phyloP scores from a whole-genome alignment of 2,113 vertebrate species.

The Nycticryphes semicollaris region DNA sequence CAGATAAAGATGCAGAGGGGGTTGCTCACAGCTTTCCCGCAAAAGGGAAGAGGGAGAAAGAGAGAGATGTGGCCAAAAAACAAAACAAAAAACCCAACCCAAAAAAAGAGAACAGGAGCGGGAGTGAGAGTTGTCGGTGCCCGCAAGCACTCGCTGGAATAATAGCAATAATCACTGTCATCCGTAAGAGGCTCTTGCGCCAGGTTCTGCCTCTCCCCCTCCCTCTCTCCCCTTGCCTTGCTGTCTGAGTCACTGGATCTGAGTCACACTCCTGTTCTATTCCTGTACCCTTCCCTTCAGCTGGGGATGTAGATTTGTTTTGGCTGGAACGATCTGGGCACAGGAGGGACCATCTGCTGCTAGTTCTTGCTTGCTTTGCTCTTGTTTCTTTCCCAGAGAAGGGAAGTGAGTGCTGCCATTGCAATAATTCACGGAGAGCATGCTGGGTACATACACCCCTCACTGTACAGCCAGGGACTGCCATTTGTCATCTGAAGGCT shows the following conservation, averaged over 20 bases:
- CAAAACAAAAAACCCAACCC: neutral
- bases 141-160: conserved; percentile 40
- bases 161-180: conserved; percentile 65
- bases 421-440: conserved; percentile 47
- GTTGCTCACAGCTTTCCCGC: neutral
- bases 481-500: conserved; percentile 56
- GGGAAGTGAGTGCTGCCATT: conserved; percentile 50
- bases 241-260: conserved; percentile 71
- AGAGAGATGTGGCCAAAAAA: fast-evolving
- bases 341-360: conserved; percentile 64
- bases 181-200: conserved; percentile 49
- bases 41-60: neutral
- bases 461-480: conserved; percentile 28
- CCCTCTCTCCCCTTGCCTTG: conserved; percentile 49
- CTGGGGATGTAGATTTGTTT: conserved; percentile 63
- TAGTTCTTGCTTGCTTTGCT: conserved; percentile 56
- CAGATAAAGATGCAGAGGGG: conserved; percentile 34
- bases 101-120: neutral
- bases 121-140: conserved; percentile 49
- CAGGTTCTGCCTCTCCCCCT: conserved; percentile 62
- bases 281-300: conserved; percentile 61
- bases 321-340: conserved; percentile 57
- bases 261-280: conserved; percentile 74
- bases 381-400: conserved; percentile 47
- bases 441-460: conserved; percentile 35